Evolutionary conservation across 2,888 invertebrate genomes (phyloP), one percentile per base, ranked within the genome.

Genomic region (Parasteatoda lunata): DNA sequence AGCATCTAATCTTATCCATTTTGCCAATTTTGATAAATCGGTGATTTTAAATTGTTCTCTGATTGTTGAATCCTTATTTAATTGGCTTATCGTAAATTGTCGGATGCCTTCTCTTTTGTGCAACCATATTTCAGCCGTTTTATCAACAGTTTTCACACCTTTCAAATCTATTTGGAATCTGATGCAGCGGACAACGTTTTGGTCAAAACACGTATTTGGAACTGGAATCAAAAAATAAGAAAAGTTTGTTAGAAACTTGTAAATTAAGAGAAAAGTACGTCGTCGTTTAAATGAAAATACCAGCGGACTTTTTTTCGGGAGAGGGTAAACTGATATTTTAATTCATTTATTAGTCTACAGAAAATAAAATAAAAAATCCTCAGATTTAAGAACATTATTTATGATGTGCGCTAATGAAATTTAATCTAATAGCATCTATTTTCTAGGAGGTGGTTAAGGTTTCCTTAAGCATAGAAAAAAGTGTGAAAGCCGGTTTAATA

Each of bases 1-100:
- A n/a, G 65, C 48, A 73, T 80, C 73, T 51, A 80, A 54, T 47
- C 80, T 65, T 65, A 65, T 80, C 80, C 80, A 80, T 4, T 73
- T 73, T 4, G 13, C 72, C 45, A 65, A 72, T 66, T 72, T 45
- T 0, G 80, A 45, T 52, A 66, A 73, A 47, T 80, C 66, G 5
- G n/a, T 6, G 3, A 80, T n/a, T 51, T 45, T 47, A 68, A n/a
- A 72, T 8, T 8, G n/a, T 47, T 47, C 64, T 79, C 48, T 65
- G 45, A 1, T 66, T 9, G n/a, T 13, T 7, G 65, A 66, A 45
- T 65, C 65, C 8, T 80, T 66, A 11, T 65, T 72, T 65, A 80
- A 9, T 65, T 79, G 71, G 15, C 51, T 51, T 11, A 80, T 45
- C 45, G 15, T 65, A 47, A 65, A 80, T 73, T 73, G 45, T 11